Conservation (phyloP, 1,140 invertebrate genomes). For the Paramacrobiotus metropolitanus region DNA sequence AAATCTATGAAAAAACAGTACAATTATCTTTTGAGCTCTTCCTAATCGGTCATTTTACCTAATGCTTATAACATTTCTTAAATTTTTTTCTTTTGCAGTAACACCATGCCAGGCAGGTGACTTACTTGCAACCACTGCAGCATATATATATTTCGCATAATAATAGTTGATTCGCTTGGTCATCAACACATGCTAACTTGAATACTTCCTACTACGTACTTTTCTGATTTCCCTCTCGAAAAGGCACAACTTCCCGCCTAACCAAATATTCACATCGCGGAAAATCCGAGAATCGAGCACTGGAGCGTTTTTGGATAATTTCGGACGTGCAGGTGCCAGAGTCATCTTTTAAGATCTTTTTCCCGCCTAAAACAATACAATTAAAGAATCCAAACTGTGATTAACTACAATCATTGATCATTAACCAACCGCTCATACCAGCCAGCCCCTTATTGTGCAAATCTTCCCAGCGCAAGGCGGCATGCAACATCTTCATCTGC, state of each 20-base stretch:
- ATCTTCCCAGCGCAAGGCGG: constrained; percentile 81
- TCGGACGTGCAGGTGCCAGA: not conserved
- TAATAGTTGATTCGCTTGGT: no score
- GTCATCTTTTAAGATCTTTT: not conserved
- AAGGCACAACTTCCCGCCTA: constrained; percentile 9
- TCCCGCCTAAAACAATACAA: not conserved
- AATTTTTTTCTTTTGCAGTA: no score
- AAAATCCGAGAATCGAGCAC: constrained; percentile 80
- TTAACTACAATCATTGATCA: not conserved
- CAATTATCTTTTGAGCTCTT: not conserved
- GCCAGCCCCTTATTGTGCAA: constrained; percentile 34
- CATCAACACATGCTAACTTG: no score
- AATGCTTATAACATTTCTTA: no score
- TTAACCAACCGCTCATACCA: constrained; percentile 10
- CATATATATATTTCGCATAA: no score
- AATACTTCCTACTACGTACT: no score
- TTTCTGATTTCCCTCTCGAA: not conserved
- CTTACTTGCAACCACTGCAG: no score
- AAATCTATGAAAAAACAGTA: constrained; percentile 35
- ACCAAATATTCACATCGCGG: constrained; percentile 43
- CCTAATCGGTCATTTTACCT: no score
- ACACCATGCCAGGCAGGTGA: no score
- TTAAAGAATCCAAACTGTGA: constrained; percentile 2
- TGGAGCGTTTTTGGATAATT: constrained; percentile 28
- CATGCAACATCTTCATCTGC: constrained; percentile 75